These are phyloP conservation scores for Colistium nudipinnis DNA, from an alignment of 2,113 vertebrate genomes.

Conservation along the genomic window DNA sequence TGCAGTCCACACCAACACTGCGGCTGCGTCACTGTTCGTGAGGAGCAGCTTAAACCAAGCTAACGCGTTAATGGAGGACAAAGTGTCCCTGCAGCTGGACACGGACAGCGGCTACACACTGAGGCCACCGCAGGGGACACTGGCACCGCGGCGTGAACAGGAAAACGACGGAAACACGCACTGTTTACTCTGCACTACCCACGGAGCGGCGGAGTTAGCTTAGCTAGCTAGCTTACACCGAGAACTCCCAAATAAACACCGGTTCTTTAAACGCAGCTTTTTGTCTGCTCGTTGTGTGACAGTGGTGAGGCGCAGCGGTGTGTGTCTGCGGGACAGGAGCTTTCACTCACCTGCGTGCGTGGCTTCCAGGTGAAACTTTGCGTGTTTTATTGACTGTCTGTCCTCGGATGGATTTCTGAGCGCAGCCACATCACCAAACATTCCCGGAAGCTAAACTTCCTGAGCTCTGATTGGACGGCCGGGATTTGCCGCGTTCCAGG, in stretches of 20 bases:
- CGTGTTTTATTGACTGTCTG: constrained; percentile 66
- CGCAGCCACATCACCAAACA: constrained; percentile 85
- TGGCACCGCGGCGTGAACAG: neutral
- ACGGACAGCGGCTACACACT: neutral
- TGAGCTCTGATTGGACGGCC: constrained; percentile 74
- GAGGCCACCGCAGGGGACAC: neutral
- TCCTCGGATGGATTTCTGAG: constrained; percentile 74
- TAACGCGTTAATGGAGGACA: constrained; percentile 43
- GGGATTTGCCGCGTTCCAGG: constrained; percentile 59
- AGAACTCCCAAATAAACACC: constrained; percentile 41
- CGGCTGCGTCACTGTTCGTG: constrained; percentile 74
- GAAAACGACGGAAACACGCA: constrained; percentile 3
- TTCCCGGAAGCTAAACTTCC: constrained; percentile 81
- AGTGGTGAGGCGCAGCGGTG: neutral
- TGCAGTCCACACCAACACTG: constrained; percentile 47
- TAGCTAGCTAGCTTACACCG: constrained; percentile 47
- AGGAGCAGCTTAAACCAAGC: constrained; percentile 67
- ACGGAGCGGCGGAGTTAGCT: constrained; percentile 53
- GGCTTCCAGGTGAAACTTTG: constrained; percentile 48
- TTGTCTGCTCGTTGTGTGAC: constrained; percentile 2
- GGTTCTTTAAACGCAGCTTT: constrained; percentile 36
- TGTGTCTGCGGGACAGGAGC: neutral
- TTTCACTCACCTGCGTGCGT: constrained; percentile 71
- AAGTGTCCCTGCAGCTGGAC: constrained; percentile 16
- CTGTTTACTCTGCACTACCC: constrained; percentile 28